phyloP scores from a whole-genome alignment of 2,888 invertebrate species.

The Machimus atricapillus region DNA sequence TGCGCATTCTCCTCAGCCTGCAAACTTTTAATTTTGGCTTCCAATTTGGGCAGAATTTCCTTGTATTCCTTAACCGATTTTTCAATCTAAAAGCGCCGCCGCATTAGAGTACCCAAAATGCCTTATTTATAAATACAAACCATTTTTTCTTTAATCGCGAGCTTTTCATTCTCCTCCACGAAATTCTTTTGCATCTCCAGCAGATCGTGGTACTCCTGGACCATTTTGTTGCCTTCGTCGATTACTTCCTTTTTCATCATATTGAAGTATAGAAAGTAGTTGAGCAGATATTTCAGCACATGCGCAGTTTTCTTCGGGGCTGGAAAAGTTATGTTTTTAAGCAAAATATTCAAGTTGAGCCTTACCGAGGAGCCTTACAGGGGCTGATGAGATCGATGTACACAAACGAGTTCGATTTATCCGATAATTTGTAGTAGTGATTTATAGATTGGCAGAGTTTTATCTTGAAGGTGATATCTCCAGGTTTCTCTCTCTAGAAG shows the following conservation, averaged over 20 bases:
- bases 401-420: conserved; percentile 29
- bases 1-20: not conserved
- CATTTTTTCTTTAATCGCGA: not conserved
- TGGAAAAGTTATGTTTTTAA: not conserved
- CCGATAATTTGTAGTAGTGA: conserved; percentile 43
- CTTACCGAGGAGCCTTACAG: conserved; percentile 8
- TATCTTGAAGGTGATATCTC: conserved; percentile 21
- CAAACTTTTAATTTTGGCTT: conserved; percentile 8
- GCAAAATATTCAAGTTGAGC: not conserved
- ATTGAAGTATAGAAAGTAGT: conserved; percentile 42
- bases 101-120: not conserved
- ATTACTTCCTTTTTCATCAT: conserved; percentile 42
- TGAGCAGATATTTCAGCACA: conserved; percentile 42
- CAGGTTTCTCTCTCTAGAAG: not conserved
- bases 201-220: not conserved
- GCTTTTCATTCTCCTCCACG: not conserved
- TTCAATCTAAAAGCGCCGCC: not conserved
- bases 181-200: conserved; percentile 15
- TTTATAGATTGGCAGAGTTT: conserved; percentile 40
- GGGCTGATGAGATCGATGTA: conserved; percentile 39
- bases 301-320: conserved; percentile 45
- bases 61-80: conserved; percentile 3
- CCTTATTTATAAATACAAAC: not conserved
- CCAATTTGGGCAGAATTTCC: not conserved
- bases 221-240: not conserved